phyloP scores from a whole-genome alignment of 1,140 invertebrate genomes.

The Spodoptera frugiperda region DNA sequence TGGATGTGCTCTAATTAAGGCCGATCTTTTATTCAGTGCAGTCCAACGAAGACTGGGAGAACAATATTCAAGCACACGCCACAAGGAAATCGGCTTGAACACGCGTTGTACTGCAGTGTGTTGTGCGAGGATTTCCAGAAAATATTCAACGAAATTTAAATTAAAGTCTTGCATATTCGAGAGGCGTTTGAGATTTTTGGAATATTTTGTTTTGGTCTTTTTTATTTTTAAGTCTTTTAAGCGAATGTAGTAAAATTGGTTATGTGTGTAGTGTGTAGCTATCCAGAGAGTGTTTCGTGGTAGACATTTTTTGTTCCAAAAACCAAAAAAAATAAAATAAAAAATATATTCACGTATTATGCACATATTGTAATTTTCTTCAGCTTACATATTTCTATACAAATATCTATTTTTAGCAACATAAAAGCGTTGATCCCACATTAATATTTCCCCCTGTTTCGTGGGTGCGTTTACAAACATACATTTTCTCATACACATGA shows the following conservation, averaged over 20 bases:
- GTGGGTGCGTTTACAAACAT: too few species aligned
- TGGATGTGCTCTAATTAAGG: constrained; percentile 28
- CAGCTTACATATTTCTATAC: not conserved
- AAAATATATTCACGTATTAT: too few species aligned
- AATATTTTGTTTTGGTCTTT: not conserved
- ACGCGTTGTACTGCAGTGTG: constrained; percentile 23
- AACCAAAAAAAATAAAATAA: too few species aligned
- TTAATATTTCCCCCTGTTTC: too few species aligned
- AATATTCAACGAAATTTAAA: constrained; percentile 21
- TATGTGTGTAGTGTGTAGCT: not conserved
- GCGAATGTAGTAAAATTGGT: not conserved
- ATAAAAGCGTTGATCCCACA: too few species aligned
- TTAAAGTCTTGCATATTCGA: constrained; percentile 10
- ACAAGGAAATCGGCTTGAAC: constrained; percentile 36
- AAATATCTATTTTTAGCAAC: too few species aligned
- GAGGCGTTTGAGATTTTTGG: not conserved
- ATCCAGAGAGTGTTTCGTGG: too few species aligned
- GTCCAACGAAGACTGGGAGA: constrained; percentile 1
- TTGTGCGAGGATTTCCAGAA: constrained; percentile 2
- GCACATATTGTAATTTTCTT: not conserved
- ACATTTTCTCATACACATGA: too few species aligned
- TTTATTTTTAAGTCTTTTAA: too few species aligned
- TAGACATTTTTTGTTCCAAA: too few species aligned
- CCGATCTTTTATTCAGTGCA: constrained; percentile 37
- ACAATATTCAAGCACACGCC: constrained; percentile 14